Percentiles rank a stretch among this genome's conserved stretches.
Conservation (phyloP, 2,113 vertebrate genomes). For the Nothobranchius furzeri region DNA sequence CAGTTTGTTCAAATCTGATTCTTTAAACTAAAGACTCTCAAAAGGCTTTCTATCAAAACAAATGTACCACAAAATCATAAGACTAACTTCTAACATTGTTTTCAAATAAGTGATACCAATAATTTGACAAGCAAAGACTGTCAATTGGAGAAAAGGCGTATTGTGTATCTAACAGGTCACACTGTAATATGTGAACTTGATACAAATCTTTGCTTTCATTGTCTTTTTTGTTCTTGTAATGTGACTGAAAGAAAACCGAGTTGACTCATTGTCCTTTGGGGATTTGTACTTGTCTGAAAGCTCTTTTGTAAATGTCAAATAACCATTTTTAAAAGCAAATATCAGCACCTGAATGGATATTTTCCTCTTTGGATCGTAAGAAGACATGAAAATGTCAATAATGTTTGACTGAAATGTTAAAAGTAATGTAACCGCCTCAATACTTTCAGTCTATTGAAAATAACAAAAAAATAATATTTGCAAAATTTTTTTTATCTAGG, state of each 20-base stretch:
- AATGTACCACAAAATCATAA: no score
- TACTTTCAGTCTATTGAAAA: not conserved
- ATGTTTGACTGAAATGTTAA: no score
- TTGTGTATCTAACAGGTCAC: constrained; percentile 8
- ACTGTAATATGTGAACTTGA: constrained; percentile 5
- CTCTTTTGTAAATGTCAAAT: not conserved
- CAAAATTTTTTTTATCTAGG: no score
- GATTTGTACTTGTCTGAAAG: constrained; percentile 13
- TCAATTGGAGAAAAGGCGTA: not conserved
- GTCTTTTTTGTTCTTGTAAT: not conserved
- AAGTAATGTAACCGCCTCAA: no score
- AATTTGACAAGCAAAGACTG: not conserved
- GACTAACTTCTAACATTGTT: no score
- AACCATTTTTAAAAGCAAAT: no score
- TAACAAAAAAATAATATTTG: not conserved
- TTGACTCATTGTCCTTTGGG: constrained; percentile 10
- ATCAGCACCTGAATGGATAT: no score
- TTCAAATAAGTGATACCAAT: not conserved
- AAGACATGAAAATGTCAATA: no score
- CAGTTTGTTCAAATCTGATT: no score
- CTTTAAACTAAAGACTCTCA: no score
- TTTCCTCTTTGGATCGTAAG: no score
- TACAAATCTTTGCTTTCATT: constrained; percentile 7
- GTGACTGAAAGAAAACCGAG: not conserved
- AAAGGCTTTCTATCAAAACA: no score